These are phyloP conservation scores for Cinara cedri DNA, from an alignment of 2,888 invertebrate species.

Conservation along the genomic window DNA sequence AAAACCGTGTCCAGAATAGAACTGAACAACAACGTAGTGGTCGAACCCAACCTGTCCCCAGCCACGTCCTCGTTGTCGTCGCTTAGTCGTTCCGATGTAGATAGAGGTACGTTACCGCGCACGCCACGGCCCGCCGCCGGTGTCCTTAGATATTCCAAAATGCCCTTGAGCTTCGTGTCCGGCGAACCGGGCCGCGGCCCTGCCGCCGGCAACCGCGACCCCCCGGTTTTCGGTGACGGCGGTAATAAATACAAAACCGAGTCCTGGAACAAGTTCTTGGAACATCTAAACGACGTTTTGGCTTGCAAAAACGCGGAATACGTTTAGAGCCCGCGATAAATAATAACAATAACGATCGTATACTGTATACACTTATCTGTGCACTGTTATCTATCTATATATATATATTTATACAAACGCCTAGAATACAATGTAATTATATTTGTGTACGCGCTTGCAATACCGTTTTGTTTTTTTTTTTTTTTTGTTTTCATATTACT, in stretches of 20 bases:
- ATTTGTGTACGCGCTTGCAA: no score
- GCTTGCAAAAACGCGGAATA: conserved; percentile 65
- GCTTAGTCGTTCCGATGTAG: conserved; percentile 55
- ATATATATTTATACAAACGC: conserved; percentile 16
- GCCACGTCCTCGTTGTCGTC: conserved; percentile 55
- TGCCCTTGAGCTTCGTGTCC: conserved; percentile 49
- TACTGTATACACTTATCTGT: not conserved
- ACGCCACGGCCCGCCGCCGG: conserved; percentile 17
- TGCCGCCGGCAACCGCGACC: no score
- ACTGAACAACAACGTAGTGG: conserved; percentile 44
- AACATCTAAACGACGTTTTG: conserved; percentile 65
- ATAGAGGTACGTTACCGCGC: conserved; percentile 54
- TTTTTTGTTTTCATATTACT: no score
- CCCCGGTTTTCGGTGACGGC: no score
- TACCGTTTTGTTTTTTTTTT: no score
- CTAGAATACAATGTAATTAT: no score
- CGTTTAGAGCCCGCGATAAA: conserved; percentile 63
- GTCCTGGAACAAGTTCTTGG: conserved; percentile 66
- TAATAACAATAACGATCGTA: no score
- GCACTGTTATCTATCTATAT: not conserved
- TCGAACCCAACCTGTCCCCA: conserved; percentile 52
- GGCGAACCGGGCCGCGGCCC: not conserved
- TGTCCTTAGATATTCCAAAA: conserved; percentile 59
- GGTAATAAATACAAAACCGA: conserved; percentile 37
- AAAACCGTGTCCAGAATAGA: conserved; percentile 57